Conservation (phyloP, 2,888 invertebrate species). For the Thera britannica region DNA sequence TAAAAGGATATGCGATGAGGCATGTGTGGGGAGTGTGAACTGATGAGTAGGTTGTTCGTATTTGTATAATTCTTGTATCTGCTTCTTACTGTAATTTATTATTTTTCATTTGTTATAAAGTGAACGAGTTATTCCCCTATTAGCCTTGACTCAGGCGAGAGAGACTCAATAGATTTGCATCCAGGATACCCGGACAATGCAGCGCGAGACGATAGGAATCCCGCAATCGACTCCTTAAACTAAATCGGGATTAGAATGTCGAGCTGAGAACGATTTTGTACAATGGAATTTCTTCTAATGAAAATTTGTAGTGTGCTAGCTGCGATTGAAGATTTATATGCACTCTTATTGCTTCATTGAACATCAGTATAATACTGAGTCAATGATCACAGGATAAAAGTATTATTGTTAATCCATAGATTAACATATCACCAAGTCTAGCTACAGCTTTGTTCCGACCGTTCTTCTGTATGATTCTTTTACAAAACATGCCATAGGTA, state of each 20-base stretch:
- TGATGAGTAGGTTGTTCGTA: no score
- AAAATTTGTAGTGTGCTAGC: constrained; percentile 22
- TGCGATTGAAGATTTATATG: constrained; percentile 5
- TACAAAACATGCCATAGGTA: no score
- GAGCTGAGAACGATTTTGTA: constrained; percentile 51
- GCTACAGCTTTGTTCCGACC: no score
- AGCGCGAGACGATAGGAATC: constrained; percentile 59
- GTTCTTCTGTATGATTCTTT: no score
- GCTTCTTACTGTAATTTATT: no score
- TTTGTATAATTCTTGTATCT: no score
- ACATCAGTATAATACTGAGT: neutral
- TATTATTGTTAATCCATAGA: no score
- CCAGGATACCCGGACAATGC: constrained; percentile 64
- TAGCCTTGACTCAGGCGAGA: constrained; percentile 30
- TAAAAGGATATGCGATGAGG: no score
- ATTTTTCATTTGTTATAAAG: neutral
- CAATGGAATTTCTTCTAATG: constrained; percentile 53
- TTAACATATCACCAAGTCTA: no score
- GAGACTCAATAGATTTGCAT: constrained; percentile 75
- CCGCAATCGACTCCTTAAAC: constrained; percentile 65
- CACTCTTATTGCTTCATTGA: neutral
- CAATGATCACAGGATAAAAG: no score
- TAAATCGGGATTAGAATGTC: constrained; percentile 67
- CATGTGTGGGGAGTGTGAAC: no score
- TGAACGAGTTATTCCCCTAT: constrained; percentile 5